phyloP scores from a whole-genome alignment of 2,888 invertebrate species.

The Tipula vernalis region DNA sequence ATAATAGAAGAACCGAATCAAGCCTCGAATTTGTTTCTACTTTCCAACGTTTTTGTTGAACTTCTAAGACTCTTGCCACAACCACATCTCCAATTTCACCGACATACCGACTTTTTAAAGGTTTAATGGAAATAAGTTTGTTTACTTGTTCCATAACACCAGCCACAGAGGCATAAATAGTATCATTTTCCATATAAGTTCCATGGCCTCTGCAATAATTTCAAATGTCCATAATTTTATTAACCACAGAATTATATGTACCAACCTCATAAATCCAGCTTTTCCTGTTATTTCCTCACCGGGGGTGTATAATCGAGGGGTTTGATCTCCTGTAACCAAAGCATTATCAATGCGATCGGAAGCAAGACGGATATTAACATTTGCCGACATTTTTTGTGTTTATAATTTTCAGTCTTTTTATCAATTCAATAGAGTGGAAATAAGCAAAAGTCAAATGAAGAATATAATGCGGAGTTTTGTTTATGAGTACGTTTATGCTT shows the following conservation, averaged over 20 bases:
- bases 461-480: too few relatives aligned
- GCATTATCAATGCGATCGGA: slow-evolving; percentile 48
- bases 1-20: slow-evolving; percentile 75
- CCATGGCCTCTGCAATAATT: slow-evolving; percentile 74
- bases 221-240: slow-evolving; percentile 13
- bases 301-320: slow-evolving; percentile 65
- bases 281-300: slow-evolving; percentile 78
- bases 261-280: slow-evolving; percentile 71
- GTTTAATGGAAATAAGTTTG: slow-evolving; percentile 82
- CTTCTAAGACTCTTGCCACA: slow-evolving; percentile 86
- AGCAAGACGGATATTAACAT: slow-evolving; percentile 50
- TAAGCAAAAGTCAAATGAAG: too few relatives aligned
- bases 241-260: background rate
- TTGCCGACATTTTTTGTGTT: slow-evolving; percentile 34
- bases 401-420: background rate
- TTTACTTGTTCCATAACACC: slow-evolving; percentile 91
- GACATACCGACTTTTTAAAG: slow-evolving; percentile 80
- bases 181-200: slow-evolving; percentile 75
- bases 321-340: slow-evolving; percentile 37
- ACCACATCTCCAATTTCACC: slow-evolving; percentile 96
- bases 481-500: too few relatives aligned
- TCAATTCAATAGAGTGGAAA: too few relatives aligned
- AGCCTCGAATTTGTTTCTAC: slow-evolving; percentile 85
- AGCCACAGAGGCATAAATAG: slow-evolving; percentile 83
- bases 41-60: slow-evolving; percentile 90